phyloP scores from a whole-genome alignment of 1,140 invertebrate species.

The Brachionus sp. region DNA sequence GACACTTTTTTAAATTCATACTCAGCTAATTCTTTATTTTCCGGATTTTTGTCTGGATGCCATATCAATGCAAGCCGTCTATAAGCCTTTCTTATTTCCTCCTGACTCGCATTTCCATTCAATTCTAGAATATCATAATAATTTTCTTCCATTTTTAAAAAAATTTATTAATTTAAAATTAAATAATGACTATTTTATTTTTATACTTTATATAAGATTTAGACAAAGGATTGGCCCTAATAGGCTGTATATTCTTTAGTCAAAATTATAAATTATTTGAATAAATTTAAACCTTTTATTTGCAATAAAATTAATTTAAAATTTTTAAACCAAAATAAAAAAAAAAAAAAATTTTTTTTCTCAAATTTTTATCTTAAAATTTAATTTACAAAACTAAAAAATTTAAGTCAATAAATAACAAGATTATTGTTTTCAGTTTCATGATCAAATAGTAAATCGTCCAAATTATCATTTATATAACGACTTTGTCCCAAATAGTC shows the following conservation, averaged over 20 bases:
- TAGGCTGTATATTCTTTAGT: not conserved
- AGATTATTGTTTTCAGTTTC: not conserved
- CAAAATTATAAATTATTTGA: not conserved
- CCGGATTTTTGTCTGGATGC: conserved; percentile 17
- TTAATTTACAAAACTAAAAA: conserved; percentile 6
- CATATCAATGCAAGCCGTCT: conserved; percentile 73
- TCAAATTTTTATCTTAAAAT: not conserved
- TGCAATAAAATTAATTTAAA: not conserved
- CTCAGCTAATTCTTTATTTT: conserved; percentile 70
- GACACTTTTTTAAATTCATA: conserved; percentile 59
- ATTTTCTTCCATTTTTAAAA: conserved; percentile 21
- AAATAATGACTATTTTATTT: not conserved
- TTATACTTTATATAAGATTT: not conserved
- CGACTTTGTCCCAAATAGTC: not conserved
- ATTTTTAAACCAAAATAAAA: not conserved
- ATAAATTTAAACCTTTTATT: not conserved
- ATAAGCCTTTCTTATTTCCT: conserved; percentile 64
- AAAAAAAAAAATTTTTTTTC: not conserved
- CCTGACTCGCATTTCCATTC: not conserved
- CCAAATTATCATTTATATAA: not conserved
- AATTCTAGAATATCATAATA: conserved; percentile 23
- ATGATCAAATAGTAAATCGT: not conserved
- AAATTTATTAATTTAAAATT: not conserved
- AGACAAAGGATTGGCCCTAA: not conserved
- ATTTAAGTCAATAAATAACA: not conserved